A percentile compares a stretch with the other conserved stretches of the same genome.
Evolutionary conservation across 2,888 invertebrate species (phyloP).

Genomic region (Smittia aterrima): DNA sequence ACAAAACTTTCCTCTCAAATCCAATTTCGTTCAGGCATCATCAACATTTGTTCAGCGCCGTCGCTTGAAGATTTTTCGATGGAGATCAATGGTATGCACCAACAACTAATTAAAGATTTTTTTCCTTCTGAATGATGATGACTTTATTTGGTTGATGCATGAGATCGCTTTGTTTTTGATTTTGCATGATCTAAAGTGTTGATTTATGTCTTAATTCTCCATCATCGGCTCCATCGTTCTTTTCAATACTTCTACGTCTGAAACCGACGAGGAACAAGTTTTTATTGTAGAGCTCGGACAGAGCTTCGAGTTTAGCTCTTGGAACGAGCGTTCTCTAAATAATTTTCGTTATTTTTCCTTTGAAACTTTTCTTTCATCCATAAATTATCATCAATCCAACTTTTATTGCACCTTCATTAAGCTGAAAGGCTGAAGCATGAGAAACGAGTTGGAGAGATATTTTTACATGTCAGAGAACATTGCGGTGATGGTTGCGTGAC

Average conservation of each 20-base stretch:
- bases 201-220: slow-evolving; percentile 25
- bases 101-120: slow-evolving; percentile 9
- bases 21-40: slow-evolving; percentile 44
- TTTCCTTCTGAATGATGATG: neutral
- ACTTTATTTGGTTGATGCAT: neutral
- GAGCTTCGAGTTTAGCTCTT: no score
- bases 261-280: no score
- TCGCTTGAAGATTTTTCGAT: slow-evolving; percentile 56
- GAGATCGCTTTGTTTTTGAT: neutral
- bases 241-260: no score
- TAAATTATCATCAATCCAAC: slow-evolving; percentile 39
- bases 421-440: slow-evolving; percentile 2
- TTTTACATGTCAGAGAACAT: neutral
- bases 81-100: slow-evolving; percentile 56
- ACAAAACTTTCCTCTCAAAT: slow-evolving; percentile 47
- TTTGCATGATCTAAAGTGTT: neutral
- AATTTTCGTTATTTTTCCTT: neutral
- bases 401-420: slow-evolving; percentile 29
- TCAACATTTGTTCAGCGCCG: slow-evolving; percentile 49
- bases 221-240: no score
- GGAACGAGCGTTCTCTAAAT: neutral
- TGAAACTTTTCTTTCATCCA: slow-evolving; percentile 28
- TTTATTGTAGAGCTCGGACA: no score
- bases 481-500: neutral
- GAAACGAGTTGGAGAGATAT: neutral